A percentile compares a stretch with the other conserved stretches of the same genome.
Conservation (phyloP, 2,113 vertebrate genomes). For the Apus apus region DNA sequence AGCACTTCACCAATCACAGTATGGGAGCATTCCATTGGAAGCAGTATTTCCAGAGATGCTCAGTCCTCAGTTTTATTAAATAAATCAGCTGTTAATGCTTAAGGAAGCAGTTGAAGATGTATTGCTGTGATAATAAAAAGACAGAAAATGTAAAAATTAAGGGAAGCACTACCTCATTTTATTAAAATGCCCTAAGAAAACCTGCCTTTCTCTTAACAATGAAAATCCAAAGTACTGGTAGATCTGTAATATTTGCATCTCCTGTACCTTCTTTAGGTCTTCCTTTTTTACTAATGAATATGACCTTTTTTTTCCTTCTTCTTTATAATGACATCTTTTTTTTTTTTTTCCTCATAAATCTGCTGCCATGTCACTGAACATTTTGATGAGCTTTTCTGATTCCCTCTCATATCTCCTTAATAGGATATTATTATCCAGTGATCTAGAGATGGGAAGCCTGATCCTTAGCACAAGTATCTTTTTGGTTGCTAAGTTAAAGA, state of each 20-base stretch:
- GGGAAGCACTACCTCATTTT: slow-evolving; percentile 25
- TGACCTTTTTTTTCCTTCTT: background rate
- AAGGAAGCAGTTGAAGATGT: slow-evolving; percentile 41
- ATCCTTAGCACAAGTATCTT: background rate
- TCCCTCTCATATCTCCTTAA: slow-evolving; percentile 51
- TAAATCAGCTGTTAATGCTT: slow-evolving; percentile 75
- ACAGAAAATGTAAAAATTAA: slow-evolving; percentile 40
- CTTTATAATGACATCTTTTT: slow-evolving; percentile 43
- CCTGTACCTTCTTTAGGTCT: background rate
- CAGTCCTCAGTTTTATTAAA: slow-evolving; percentile 75
- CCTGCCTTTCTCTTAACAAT: background rate
- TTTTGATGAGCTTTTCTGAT: slow-evolving; percentile 60
- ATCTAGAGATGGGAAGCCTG: background rate
- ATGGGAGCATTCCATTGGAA: slow-evolving; percentile 71
- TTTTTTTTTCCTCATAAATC: slow-evolving; percentile 38
- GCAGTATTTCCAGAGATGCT: slow-evolving; percentile 61
- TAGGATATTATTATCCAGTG: slow-evolving; percentile 38
- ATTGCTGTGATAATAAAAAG: slow-evolving; percentile 30
- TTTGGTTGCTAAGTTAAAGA: background rate
- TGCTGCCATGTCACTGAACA: slow-evolving; percentile 46
- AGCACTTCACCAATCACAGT: slow-evolving; percentile 82
- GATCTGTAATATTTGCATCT: background rate
- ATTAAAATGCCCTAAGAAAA: background rate
- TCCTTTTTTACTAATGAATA: slow-evolving; percentile 38
- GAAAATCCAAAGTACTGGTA: background rate